phyloP scores from a whole-genome alignment of 2,888 invertebrate genomes.

The Cephus pulcher region DNA sequence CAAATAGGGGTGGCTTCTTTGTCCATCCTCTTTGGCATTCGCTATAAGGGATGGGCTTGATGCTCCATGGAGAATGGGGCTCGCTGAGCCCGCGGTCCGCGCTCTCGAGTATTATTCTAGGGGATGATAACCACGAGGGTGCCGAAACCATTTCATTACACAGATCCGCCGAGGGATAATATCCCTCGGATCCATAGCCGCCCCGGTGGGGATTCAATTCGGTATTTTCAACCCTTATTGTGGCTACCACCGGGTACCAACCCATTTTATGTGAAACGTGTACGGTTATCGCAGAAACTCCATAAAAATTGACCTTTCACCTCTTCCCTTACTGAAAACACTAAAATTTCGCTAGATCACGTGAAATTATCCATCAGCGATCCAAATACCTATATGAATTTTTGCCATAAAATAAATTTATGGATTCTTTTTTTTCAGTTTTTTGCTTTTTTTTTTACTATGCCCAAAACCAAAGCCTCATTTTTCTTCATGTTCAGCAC shows the following conservation, averaged over 20 bases:
- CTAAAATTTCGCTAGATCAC: neutral
- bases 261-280: neutral
- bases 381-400: no score
- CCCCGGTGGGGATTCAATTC: constrained; percentile 57
- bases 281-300: neutral
- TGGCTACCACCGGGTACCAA: constrained; percentile 14
- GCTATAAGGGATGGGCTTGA: neutral
- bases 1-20: constrained; percentile 27
- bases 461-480: no score
- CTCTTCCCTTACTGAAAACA: neutral
- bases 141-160: constrained; percentile 65
- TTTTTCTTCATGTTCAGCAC: no score
- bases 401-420: no score
- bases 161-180: constrained; percentile 60
- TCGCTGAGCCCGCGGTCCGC: neutral
- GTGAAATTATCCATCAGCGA: neutral
- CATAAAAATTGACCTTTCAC: neutral
- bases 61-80: neutral
- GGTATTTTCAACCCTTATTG: constrained; percentile 48
- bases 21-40: constrained; percentile 11
- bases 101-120: constrained; percentile 4
- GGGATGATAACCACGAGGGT: constrained; percentile 44
- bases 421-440: no score
- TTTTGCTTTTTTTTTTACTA: no score
- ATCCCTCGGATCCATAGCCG: constrained; percentile 51